These are phyloP conservation scores for Melipona beecheii DNA, from an alignment of 2,888 invertebrate species.

Conservation along the genomic window DNA sequence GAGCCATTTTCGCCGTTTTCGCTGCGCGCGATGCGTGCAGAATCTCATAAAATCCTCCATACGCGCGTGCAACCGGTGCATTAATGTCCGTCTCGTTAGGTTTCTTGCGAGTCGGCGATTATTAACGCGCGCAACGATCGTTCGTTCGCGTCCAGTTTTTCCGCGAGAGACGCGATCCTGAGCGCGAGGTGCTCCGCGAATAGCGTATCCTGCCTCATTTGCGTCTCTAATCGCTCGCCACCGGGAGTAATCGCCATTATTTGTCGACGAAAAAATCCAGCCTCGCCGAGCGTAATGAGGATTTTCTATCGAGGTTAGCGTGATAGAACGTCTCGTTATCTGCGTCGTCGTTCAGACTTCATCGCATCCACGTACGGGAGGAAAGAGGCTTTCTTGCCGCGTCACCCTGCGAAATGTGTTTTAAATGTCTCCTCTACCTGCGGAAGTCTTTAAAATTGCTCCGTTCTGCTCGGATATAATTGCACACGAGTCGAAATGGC, in stretches of 20 bases:
- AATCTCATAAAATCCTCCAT: conserved; percentile 48
- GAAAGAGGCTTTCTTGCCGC: conserved; percentile 50
- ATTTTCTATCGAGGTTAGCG: conserved; percentile 32
- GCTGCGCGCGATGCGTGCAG: conserved; percentile 46
- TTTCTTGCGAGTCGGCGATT: conserved; percentile 65
- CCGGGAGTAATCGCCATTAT: conserved; percentile 40
- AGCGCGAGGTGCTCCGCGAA: conserved; percentile 7
- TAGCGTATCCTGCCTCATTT: conserved; percentile 49
- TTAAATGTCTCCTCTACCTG: conserved; percentile 53
- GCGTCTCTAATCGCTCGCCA: conserved; percentile 47
- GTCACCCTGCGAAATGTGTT: conserved; percentile 44
- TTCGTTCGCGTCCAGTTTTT: conserved; percentile 43
- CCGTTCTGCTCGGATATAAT: conserved; percentile 46
- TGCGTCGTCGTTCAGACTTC: not conserved
- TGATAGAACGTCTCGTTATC: conserved; percentile 11
- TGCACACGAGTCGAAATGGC: conserved; percentile 44
- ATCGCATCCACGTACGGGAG: not conserved
- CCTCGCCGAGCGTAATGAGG: conserved; percentile 38
- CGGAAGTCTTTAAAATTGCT: conserved; percentile 64
- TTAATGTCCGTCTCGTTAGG: conserved; percentile 71
- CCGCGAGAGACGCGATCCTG: conserved; percentile 23
- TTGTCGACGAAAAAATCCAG: conserved; percentile 39
- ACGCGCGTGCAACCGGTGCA: conserved; percentile 37
- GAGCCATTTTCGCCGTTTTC: conserved; percentile 5
- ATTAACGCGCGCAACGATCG: conserved; percentile 38